Evolutionary conservation across 2,113 vertebrate species (phyloP).

Genomic region (Ascaphus truei): DNA sequence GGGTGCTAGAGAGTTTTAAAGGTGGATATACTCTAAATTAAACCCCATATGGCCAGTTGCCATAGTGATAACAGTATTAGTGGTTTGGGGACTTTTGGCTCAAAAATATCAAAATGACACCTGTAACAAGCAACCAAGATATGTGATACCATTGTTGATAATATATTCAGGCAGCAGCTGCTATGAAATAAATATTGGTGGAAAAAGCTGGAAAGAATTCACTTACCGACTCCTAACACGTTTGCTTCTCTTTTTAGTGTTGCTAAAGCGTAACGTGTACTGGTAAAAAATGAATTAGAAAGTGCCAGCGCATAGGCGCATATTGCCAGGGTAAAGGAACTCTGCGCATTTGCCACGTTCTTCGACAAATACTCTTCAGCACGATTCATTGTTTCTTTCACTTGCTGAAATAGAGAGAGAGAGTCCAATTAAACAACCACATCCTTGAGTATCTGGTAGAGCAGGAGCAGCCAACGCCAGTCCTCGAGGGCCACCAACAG

Average conservation of each 20-base stretch:
- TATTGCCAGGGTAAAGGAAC: slow-evolving; percentile 75
- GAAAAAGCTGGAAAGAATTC: background rate
- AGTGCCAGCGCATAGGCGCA: slow-evolving; percentile 73
- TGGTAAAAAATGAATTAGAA: slow-evolving; percentile 42
- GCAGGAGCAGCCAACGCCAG: too few species aligned
- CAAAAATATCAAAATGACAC: too few species aligned
- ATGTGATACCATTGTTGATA: too few species aligned
- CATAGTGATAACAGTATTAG: too few species aligned
- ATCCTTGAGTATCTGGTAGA: too few species aligned
- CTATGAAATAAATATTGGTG: background rate
- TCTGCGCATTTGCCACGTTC: slow-evolving; percentile 57
- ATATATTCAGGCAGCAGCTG: too few species aligned
- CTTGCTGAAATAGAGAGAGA: slow-evolving; percentile 56
- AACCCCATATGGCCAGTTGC: too few species aligned
- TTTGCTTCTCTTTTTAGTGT: slow-evolving; percentile 63
- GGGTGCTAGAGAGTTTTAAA: too few species aligned
- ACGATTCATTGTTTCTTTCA: slow-evolving; percentile 55
- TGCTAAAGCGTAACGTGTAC: slow-evolving; percentile 7
- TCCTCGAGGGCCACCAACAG: too few species aligned
- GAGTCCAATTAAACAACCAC: background rate
- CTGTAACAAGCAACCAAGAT: too few species aligned
- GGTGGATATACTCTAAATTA: too few species aligned
- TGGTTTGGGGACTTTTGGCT: too few species aligned
- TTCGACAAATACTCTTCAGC: slow-evolving; percentile 66
- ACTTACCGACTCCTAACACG: slow-evolving; percentile 59